phyloP scores from a whole-genome alignment of 2,888 invertebrate genomes.

The Dioctria linearis region DNA sequence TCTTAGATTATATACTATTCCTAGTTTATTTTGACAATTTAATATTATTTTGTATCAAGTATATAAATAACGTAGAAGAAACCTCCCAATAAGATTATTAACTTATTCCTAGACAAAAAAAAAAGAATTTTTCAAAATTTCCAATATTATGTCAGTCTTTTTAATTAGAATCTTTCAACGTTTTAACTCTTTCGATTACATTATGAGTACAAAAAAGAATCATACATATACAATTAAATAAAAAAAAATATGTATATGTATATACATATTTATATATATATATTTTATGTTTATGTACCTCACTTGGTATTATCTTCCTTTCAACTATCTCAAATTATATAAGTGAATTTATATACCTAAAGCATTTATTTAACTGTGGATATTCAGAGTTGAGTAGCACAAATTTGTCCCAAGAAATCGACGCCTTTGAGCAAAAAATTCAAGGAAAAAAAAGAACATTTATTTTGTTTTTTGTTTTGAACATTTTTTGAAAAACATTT shows the following conservation, averaged over 20 bases:
- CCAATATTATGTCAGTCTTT: slow-evolving; percentile 4
- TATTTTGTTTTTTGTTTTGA: too few species aligned
- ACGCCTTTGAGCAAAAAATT: slow-evolving; percentile 63
- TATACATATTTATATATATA: not conserved
- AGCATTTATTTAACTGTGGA: not conserved
- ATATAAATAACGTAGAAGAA: slow-evolving; percentile 24
- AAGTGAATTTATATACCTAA: not conserved
- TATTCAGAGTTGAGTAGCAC: slow-evolving; percentile 60
- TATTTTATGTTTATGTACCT: not conserved
- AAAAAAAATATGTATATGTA: slow-evolving; percentile 1
- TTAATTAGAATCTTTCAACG: slow-evolving; percentile 3
- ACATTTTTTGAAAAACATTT: not conserved
- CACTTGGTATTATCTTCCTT: not conserved
- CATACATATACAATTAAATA: not conserved
- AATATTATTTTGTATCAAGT: slow-evolving; percentile 39
- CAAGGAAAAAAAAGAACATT: not conserved
- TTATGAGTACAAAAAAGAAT: slow-evolving; percentile 21
- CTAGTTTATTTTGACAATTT: slow-evolving; percentile 51
- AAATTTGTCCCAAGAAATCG: slow-evolving; percentile 71
- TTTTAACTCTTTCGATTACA: slow-evolving; percentile 33
- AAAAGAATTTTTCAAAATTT: slow-evolving; percentile 38
- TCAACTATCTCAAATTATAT: not conserved
- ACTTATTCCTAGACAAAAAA: not conserved
- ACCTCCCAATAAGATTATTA: slow-evolving; percentile 27
- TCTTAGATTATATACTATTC: slow-evolving; percentile 63